Conservation (phyloP, 2,797 vertebrate species). For the Cichlasoma orientale region DNA sequence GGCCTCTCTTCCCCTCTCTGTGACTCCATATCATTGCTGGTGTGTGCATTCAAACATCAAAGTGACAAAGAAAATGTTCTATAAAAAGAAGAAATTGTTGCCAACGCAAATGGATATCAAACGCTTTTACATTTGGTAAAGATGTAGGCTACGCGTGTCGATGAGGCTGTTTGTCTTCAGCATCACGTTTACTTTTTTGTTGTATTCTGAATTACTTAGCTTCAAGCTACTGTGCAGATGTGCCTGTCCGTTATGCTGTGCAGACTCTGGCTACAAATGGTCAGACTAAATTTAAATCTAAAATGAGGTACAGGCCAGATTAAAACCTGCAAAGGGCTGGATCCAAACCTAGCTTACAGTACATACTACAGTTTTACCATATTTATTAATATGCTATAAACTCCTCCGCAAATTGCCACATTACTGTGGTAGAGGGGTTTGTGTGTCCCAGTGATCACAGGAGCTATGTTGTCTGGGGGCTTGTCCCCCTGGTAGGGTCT, state of each 20-base stretch:
- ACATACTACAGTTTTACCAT: not conserved
- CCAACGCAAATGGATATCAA: not conserved
- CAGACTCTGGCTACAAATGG: not conserved
- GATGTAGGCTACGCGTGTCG: not conserved
- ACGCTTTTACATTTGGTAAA: not conserved
- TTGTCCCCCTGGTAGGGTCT: no score
- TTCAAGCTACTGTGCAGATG: not conserved
- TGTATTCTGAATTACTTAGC: not conserved
- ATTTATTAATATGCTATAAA: not conserved
- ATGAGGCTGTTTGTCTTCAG: not conserved
- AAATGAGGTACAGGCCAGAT: not conserved
- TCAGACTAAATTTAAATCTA: fast-evolving
- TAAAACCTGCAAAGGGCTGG: no score
- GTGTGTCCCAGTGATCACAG: no score
- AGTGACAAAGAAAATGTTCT: not conserved
- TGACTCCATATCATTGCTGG: not conserved
- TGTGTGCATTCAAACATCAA: not conserved
- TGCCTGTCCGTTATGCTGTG: not conserved
- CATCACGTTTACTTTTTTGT: not conserved
- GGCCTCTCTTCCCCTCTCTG: not conserved
- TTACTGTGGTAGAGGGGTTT: no score
- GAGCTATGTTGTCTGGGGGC: no score
- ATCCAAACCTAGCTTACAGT: not conserved
- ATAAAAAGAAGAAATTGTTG: not conserved
- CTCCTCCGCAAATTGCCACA: no score